Evolutionary conservation across 92 coral and sea anemone species (phyloP), one percentile per base, ranked within the genome.

Genomic region (Parazoanthus darwini): DNA sequence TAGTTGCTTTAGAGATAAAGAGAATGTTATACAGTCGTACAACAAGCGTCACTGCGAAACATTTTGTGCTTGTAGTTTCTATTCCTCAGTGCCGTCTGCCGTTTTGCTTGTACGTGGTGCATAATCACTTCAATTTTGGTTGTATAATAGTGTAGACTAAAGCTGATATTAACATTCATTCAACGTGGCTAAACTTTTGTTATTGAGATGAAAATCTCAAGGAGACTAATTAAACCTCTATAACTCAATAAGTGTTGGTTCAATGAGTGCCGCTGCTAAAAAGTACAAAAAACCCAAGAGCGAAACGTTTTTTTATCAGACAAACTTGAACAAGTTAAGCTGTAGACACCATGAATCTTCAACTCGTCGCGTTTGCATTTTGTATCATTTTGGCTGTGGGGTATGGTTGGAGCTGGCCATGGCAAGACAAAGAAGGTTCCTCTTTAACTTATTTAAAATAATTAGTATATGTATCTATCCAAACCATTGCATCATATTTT

Each of bases 331-430:
- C 66, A 18, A 23, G n/a, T 63, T 20, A 23, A 63, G 70, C 25
- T 63, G 6, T 63, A 63, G 70, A 4, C 70, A 1, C 70, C 70
- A 79, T 79, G 82, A 50, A 44, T 25, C 8, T 79, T 48, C 82
- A 48, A 14, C n/a, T 50, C 14, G 15, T 79, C 16, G 66, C 23
- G 16, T 44, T 48, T n/a, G 35, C 39, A 13, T 48, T 79, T 48
- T 79, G 66, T 79, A 36, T 42, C 3, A 26, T 25, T 79, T 46
- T 79, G 20, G 38, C 67, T 25, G 8, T 25, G 33, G 82, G 82
- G 39, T 48, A 25, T 25, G 13, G 82, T 35, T 79, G 65, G 82
- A 18, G 33, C 66, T 79, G 82, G 82, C 82, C 82, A 3, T 79
- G 65, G 82, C 66, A 46, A 79, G 82, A 63, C 26, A 23, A 50